Base-by-base conservation (phyloP, 2,888 invertebrate species). In the Cryptops parisi region DNA sequence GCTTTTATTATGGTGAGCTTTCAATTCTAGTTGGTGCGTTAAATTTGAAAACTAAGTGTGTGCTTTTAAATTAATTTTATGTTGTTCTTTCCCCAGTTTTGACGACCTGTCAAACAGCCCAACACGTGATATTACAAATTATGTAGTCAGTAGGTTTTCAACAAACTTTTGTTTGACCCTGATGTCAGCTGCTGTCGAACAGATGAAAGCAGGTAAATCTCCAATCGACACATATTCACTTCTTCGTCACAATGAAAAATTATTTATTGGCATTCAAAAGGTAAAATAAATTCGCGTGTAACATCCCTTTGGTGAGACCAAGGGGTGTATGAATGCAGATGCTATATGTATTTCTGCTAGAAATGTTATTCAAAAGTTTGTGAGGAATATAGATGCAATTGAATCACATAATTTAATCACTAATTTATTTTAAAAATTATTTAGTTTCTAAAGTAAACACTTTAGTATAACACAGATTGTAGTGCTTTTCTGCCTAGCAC, bases 171-270 rank as follows among this genome's bases (percentile, higher is more conserved):
- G 47, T n/a, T 17, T 47, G 9, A 17, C 47, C 3, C 24, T 47
- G 12, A 26, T 26, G 2, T 47, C 47, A n/a, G 17, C 47, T 6
- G 15, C 26, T 2, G 17, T 47, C 5, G 26, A 19, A 26, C 25
- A 47, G 4, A 22, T 47, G 17, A 47, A 47, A 6, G 22, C 47
- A 47, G 47, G 47, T 25, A 9, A 47, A 25, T 24, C 17, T 47
- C n/a, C 38, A 33, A 19, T 15, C 24, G 23, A 44, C 5, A 6
- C 22, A 44, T 19, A 9, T 15, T 6, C 17, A 41, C 21, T 41
- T 15, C 6, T 41, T n/a, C 41, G n/a, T 3, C 41, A 9, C 3
- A 3, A 41, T 3, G n/a, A n/a, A n/a, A n/a, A n/a, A n/a, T n/a
- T n/a, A n/a, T n/a, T n/a, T n/a, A n/a, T n/a, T n/a, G n/a, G n/a